Base-by-base conservation (phyloP, 2,113 vertebrate species). In the Channa argus region DNA sequence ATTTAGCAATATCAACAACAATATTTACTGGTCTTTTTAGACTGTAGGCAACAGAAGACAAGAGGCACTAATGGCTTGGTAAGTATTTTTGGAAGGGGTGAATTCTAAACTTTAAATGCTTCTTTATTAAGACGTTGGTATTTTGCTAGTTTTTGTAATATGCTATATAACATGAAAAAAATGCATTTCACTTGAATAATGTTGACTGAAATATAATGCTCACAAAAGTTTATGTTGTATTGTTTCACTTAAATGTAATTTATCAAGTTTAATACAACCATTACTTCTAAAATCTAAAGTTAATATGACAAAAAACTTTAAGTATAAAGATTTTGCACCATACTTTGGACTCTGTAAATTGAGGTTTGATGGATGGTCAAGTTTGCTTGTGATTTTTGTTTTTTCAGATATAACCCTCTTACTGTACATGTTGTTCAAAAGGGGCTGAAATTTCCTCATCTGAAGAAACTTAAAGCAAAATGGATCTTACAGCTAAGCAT, bases 401-500 rank as follows among this genome's bases (percentile, higher is more conserved):
- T 77, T 85, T 85, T 50, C 80, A 88, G 85, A 69, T 14, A 82
- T 12, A 79, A 38, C 47, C 10, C 24, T 24, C 24, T 24, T 41
- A 37, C 36, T 8, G 43, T 13, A 36, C 2, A 51, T n/a, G 33
- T 58, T 68, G 14, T 51, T 59, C 10, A 47, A 36, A 2, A 50
- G 10, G 60, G 6, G 10, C 36, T 58, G 41, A 67, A 70, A 24
- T n/a, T 15, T 66, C 7, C 52, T n/a, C 52, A 69, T 58, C 43
- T 12, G 50, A 69, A 52, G 50, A 68, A 45, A 36, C 44, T 47
- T 34, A 13, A 49, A 12, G 38, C 14, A 73, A 82, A 77, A 97
- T 98, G 96, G 96, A 97, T 89, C 61, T 37, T 71, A 94, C 84
- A 71, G 62, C 75, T 14, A 86, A 94, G 64, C 98, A 99, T 44